A percentile compares a stretch with the other conserved stretches of the same genome.
phyloP scores from a whole-genome alignment of 1,140 invertebrate species.

The Mya arenaria region DNA sequence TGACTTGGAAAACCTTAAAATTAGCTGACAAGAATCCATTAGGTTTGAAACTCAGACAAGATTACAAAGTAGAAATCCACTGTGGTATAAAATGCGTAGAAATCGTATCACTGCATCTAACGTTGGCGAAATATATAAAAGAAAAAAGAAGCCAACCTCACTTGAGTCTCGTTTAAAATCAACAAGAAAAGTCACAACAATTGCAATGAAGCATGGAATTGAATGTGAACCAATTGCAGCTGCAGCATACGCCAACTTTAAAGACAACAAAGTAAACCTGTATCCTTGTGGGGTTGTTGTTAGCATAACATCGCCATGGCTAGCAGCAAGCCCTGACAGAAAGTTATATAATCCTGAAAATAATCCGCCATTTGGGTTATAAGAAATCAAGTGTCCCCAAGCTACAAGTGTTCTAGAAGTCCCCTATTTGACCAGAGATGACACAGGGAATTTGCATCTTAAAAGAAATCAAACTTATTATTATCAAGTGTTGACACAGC shows the following conservation, averaged over 20 bases:
- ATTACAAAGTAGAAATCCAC: conserved; percentile 9
- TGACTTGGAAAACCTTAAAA: conserved; percentile 18
- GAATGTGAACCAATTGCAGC: conserved; percentile 43
- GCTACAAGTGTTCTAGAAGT: not conserved
- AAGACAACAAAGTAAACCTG: not conserved
- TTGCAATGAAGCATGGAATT: conserved; percentile 52
- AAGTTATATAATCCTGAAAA: not conserved
- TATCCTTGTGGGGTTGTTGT: not conserved
- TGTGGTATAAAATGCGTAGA: conserved; percentile 37
- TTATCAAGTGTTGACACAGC: not conserved
- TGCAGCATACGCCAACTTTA: not conserved
- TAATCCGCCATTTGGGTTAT: not conserved
- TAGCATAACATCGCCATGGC: not conserved
- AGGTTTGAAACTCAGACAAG: conserved; percentile 41
- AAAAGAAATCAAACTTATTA: not conserved
- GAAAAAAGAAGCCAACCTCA: not conserved
- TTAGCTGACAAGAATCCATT: not conserved
- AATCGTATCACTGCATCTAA: conserved; percentile 33
- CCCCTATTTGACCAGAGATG: not conserved
- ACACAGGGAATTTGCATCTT: conserved; percentile 1
- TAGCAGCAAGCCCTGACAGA: not conserved
- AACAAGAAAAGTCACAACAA: conserved; percentile 26
- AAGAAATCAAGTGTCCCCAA: not conserved
- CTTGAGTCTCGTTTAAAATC: conserved; percentile 12
- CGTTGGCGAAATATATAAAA: conserved; percentile 14